These are phyloP conservation scores for Holotrichia oblita DNA, from an alignment of 1,140 invertebrate genomes.

Conservation along the genomic window DNA sequence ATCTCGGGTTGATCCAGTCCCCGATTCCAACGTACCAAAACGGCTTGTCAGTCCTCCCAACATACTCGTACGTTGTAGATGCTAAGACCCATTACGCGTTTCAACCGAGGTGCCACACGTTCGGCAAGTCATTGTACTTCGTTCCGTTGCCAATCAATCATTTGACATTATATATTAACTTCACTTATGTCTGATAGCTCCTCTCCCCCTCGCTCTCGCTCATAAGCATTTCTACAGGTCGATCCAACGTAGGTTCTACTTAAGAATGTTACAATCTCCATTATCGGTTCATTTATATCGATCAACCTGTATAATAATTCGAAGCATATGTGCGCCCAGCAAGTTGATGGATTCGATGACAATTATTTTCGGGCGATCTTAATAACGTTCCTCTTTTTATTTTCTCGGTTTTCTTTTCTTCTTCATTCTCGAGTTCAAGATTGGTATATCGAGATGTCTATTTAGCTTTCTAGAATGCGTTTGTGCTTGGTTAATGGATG, in stretches of 20 bases:
- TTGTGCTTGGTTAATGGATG: conserved; percentile 12
- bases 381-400: neutral
- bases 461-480: neutral
- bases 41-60: no score
- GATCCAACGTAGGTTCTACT: no score
- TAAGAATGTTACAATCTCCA: no score
- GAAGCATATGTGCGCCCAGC: neutral
- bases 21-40: no score
- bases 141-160: conserved; percentile 40
- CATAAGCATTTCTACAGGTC: neutral
- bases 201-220: neutral
- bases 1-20: neutral
- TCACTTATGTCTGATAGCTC: neutral
- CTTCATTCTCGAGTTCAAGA: neutral
- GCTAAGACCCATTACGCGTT: no score
- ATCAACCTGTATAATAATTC: neutral
- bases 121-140: conserved; percentile 40
- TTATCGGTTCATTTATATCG: neutral
- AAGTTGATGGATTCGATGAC: neutral
- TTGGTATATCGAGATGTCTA: neutral
- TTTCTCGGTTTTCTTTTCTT: no score
- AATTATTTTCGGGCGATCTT: conserved; percentile 12
- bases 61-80: no score
- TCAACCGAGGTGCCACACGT: neutral
- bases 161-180: conserved; percentile 35